Evolutionary conservation across 30 jellyfish, hydroid and myxozoan genomes (phyloP).

Genomic region (Turritopsis rubra): DNA sequence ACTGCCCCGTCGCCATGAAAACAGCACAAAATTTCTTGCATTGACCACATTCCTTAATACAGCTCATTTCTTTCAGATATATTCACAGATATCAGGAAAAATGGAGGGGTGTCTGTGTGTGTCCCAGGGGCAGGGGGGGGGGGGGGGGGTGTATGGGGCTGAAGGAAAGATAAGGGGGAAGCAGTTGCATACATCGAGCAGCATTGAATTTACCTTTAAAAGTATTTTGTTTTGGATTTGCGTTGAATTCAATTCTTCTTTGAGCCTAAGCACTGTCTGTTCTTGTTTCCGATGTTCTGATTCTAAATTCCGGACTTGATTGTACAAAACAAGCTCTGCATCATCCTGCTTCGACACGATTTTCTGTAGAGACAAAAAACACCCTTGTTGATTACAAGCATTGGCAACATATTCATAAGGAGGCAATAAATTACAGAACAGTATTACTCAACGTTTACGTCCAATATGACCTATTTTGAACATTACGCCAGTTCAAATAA

Average conservation of each 20-base stretch:
- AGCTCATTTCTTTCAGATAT: too few species aligned
- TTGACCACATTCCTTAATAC: not conserved
- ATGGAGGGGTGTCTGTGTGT: too few species aligned
- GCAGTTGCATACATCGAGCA: not conserved
- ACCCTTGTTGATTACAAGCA: not conserved
- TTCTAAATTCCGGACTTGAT: slow-evolving; percentile 42
- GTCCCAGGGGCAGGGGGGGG: not conserved
- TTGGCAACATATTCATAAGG: too few species aligned
- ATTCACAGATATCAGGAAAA: too few species aligned
- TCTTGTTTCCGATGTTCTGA: slow-evolving; percentile 65
- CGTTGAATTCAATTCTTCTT: slow-evolving; percentile 35
- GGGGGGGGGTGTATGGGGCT: not conserved
- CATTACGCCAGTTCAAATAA: too few species aligned
- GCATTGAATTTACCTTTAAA: slow-evolving; percentile 22
- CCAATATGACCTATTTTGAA: too few species aligned
- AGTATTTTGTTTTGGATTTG: slow-evolving; percentile 40
- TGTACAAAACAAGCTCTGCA: slow-evolving; percentile 43
- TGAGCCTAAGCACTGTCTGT: slow-evolving; percentile 46
- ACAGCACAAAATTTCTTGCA: not conserved
- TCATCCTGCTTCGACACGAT: slow-evolving; percentile 53
- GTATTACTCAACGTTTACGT: too few species aligned
- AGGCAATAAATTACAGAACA: too few species aligned
- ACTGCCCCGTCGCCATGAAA: not conserved
- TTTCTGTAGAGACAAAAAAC: slow-evolving; percentile 21
- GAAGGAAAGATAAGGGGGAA: not conserved